phyloP scores from a whole-genome alignment of 2,797 vertebrate species.

The Scomberomorus guttatus region DNA sequence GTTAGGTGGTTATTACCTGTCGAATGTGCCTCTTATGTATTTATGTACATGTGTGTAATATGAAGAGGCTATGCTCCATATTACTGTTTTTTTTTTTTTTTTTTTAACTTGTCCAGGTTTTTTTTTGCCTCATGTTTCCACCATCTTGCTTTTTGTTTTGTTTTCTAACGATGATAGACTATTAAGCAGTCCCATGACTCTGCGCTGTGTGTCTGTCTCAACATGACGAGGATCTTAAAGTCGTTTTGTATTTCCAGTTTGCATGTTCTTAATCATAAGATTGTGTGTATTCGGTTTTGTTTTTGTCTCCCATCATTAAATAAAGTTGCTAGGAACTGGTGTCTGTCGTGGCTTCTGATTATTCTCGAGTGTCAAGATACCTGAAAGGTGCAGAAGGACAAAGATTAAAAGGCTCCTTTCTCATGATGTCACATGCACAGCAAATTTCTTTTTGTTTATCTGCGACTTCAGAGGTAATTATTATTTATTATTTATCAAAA shows the following conservation, averaged over 20 bases:
- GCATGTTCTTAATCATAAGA: slow-evolving; percentile 77
- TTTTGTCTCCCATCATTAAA: slow-evolving; percentile 77
- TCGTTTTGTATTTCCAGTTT: slow-evolving; percentile 67
- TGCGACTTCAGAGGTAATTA: background rate
- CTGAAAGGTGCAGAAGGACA: background rate
- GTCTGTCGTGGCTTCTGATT: slow-evolving; percentile 13
- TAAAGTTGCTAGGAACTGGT: slow-evolving; percentile 55
- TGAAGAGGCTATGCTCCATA: slow-evolving; percentile 38
- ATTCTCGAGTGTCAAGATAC: background rate
- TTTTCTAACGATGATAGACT: slow-evolving; percentile 54
- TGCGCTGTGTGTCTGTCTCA: slow-evolving; percentile 41
- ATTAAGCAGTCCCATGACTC: slow-evolving; percentile 33
- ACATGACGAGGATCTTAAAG: slow-evolving; percentile 27
- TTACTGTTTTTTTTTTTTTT: slow-evolving; percentile 2
- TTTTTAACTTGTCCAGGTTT: slow-evolving; percentile 3
- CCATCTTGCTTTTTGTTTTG: slow-evolving; percentile 43
- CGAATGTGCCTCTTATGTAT: slow-evolving; percentile 77
- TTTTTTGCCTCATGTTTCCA: slow-evolving; percentile 33
- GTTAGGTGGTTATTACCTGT: slow-evolving; percentile 61
- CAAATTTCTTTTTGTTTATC: background rate
- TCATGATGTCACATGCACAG: background rate
- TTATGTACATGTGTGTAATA: slow-evolving; percentile 69
- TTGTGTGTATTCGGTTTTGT: slow-evolving; percentile 63
- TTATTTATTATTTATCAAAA: too few species aligned
- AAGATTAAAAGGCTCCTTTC: background rate